Evolutionary conservation across 2,113 vertebrate genomes (phyloP).

Genomic region (Ctenodactylus gundi): DNA sequence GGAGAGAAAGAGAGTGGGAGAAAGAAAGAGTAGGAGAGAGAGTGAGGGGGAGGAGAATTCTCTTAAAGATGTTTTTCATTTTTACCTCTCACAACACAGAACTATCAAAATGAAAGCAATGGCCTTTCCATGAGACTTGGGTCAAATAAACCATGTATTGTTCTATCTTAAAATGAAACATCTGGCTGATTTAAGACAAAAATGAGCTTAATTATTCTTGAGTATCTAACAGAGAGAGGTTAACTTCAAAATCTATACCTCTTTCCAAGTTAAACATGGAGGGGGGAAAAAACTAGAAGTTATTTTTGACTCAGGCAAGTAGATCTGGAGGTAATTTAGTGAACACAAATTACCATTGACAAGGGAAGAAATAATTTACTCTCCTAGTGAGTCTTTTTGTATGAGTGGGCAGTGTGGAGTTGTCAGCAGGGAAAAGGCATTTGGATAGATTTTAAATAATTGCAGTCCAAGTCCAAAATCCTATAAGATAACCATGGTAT

Average conservation of each 20-base stretch:
- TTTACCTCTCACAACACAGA: conserved; percentile 62
- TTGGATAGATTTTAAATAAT: conserved; percentile 20
- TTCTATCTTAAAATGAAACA: conserved; percentile 72
- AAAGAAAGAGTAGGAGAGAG: no score
- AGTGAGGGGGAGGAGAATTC: background rate
- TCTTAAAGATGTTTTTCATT: conserved; percentile 73
- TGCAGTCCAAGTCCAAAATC: conserved; percentile 28
- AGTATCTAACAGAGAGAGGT: conserved; percentile 65
- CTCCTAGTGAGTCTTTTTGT: conserved; percentile 55
- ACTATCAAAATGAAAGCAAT: conserved; percentile 63
- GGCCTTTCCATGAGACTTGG: conserved; percentile 45
- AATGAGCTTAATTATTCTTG: conserved; percentile 60
- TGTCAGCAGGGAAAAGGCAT: conserved; percentile 55
- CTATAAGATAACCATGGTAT: background rate
- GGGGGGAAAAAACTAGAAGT: conserved; percentile 11
- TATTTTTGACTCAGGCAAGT: conserved; percentile 73
- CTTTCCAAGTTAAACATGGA: conserved; percentile 58
- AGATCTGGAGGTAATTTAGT: conserved; percentile 71
- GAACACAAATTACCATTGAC: conserved; percentile 58
- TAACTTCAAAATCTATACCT: conserved; percentile 68
- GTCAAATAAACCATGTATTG: conserved; percentile 66
- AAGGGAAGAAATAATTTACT: conserved; percentile 67
- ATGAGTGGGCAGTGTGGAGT: background rate
- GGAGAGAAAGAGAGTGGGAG: background rate
- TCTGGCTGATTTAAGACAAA: conserved; percentile 62